Conservation (phyloP, 2,797 vertebrate species). For the Chaetophractus vellerosus region DNA sequence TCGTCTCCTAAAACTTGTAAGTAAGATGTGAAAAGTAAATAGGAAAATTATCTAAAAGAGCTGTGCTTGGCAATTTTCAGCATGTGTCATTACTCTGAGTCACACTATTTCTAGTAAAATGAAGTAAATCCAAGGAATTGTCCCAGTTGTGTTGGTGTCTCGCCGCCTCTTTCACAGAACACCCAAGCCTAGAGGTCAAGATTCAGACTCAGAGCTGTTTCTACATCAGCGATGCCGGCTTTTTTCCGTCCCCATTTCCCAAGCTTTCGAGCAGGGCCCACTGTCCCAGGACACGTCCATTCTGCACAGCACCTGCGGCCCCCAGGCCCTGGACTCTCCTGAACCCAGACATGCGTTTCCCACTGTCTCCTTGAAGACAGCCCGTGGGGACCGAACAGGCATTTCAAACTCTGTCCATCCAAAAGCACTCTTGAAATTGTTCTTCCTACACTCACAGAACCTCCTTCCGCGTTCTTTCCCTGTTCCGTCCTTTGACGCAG, state of each 20-base stretch:
- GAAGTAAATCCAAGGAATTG: background rate
- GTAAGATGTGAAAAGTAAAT: background rate
- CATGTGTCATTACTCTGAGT: background rate
- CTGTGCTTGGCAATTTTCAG: background rate
- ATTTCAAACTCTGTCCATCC: background rate
- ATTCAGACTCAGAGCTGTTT: background rate
- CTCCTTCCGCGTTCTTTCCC: background rate
- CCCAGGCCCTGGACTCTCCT: background rate
- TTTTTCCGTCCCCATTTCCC: too few relatives aligned
- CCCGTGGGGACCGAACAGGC: rapidly evolving
- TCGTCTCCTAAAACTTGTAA: background rate
- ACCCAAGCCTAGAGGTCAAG: background rate
- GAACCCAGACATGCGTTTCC: background rate
- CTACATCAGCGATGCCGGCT: too few relatives aligned
- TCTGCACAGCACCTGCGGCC: rapidly evolving
- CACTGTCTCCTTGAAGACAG: background rate
- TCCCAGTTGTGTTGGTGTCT: too few relatives aligned
- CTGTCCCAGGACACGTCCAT: background rate
- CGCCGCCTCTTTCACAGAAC: background rate
- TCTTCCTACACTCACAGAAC: background rate
- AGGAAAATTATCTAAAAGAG: too few relatives aligned
- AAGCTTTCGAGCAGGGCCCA: too few relatives aligned
- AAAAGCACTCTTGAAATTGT: background rate
- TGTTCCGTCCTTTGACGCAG: rapidly evolving
- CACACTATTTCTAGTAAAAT: background rate